phyloP scores from a whole-genome alignment of 2,797 vertebrate genomes.

The Triplophysa bombifrons region DNA sequence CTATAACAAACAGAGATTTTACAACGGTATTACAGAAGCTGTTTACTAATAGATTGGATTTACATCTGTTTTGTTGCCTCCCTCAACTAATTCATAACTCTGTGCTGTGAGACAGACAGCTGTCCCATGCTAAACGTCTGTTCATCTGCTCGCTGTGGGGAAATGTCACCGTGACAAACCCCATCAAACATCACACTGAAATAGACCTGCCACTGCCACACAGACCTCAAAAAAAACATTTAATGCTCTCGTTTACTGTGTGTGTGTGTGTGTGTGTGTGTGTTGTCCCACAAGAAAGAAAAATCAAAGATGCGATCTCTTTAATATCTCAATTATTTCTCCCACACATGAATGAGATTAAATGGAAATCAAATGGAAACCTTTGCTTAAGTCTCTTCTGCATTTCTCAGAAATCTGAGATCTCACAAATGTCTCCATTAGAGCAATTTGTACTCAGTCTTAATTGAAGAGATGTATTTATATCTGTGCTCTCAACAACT shows the following conservation, averaged over 20 bases:
- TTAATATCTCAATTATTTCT: too few relatives aligned
- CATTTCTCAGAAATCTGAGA: too few relatives aligned
- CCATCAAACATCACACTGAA: conserved; percentile 3
- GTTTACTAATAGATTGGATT: background rate
- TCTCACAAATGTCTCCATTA: too few relatives aligned
- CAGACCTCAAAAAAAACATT: conserved; percentile 9
- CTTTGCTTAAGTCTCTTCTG: too few relatives aligned
- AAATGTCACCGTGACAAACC: conserved; percentile 32
- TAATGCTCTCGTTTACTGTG: conserved; percentile 2
- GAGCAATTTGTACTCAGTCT: too few relatives aligned
- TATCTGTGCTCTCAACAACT: too few relatives aligned
- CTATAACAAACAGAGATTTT: background rate
- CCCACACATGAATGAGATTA: too few relatives aligned
- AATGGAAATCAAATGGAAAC: too few relatives aligned
- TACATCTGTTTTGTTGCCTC: background rate
- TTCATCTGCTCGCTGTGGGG: conserved; percentile 1
- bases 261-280: background rate
- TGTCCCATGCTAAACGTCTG: conserved; percentile 4
- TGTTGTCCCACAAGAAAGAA: too few relatives aligned
- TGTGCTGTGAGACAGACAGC: background rate
- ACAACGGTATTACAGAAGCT: background rate
- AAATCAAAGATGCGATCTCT: too few relatives aligned
- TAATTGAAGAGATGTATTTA: too few relatives aligned
- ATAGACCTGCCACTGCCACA: background rate
- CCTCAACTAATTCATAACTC: conserved; percentile 5